These are phyloP conservation scores for Mesitornis unicolor DNA, from an alignment of 2,113 vertebrate genomes.

Conservation along the genomic window DNA sequence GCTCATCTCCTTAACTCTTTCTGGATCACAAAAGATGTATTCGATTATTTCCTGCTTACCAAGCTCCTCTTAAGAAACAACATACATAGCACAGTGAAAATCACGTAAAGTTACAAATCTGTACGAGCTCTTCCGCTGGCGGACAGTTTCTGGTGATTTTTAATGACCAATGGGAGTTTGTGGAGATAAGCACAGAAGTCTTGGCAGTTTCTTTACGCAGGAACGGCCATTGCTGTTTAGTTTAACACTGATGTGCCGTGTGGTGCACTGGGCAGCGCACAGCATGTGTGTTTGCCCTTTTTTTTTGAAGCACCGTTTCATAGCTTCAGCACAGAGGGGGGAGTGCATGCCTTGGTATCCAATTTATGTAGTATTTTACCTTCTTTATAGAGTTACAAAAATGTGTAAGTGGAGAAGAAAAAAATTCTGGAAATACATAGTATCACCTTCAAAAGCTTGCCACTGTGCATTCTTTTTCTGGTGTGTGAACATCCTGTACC, in stretches of 20 bases:
- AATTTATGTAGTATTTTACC: background rate
- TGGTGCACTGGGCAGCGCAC: background rate
- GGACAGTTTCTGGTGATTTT: background rate
- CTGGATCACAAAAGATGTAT: fast-evolving
- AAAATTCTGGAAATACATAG: background rate
- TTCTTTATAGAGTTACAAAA: background rate
- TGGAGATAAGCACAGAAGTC: background rate
- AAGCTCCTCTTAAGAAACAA: background rate
- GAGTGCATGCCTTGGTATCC: background rate
- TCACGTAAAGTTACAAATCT: background rate
- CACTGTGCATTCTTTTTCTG: background rate
- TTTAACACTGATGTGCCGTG: background rate
- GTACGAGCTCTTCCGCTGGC: background rate
- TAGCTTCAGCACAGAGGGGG: background rate
- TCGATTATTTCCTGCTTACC: background rate
- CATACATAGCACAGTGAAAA: background rate
- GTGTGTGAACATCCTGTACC: background rate
- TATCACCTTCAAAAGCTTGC: background rate
- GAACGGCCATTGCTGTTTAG: background rate
- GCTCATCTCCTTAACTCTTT: background rate
- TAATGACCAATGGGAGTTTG: background rate
- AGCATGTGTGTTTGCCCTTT: background rate
- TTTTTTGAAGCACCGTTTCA: background rate
- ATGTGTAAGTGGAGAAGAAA: fast-evolving
- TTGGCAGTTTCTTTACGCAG: background rate